Conservation (phyloP, 37 sponge, comb jelly and placozoan species). For the Geodia barretti region DNA sequence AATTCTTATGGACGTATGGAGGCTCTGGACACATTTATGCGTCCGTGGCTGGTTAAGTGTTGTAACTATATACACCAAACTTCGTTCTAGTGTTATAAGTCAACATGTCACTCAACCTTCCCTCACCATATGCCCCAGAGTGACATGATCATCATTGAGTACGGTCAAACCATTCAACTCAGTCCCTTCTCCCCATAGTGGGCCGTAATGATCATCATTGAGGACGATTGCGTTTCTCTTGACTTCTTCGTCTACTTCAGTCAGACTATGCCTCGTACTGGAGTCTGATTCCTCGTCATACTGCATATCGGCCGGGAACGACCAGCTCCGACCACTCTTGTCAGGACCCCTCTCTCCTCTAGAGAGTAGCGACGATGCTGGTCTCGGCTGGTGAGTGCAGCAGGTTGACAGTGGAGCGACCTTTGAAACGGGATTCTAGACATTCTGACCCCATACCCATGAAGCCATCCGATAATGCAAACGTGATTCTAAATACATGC, state of each 20-base stretch:
- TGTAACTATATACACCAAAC: no score
- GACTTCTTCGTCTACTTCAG: slow-evolving; percentile 96
- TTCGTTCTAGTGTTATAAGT: not conserved
- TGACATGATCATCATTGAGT: slow-evolving; percentile 80
- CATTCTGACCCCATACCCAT: no score
- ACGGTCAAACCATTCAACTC: slow-evolving; percentile 88
- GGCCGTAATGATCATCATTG: slow-evolving; percentile 81
- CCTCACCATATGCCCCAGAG: slow-evolving; percentile 42
- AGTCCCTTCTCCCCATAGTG: slow-evolving; percentile 28
- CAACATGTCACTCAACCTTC: not conserved
- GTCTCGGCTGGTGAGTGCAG: slow-evolving; percentile 95
- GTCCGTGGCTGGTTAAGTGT: no score
- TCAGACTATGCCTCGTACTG: slow-evolving; percentile 76
- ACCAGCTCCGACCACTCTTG: slow-evolving; percentile 87
- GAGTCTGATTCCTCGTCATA: slow-evolving; percentile 73
- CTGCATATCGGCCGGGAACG: slow-evolving; percentile 97
- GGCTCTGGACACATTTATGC: no score
- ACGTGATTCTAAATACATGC: no score
- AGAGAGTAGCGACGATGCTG: slow-evolving; percentile 96
- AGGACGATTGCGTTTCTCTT: slow-evolving; percentile 84
- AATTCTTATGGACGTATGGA: not conserved
- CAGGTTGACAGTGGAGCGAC: no score
- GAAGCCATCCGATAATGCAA: no score
- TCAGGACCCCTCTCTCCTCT: slow-evolving; percentile 77
- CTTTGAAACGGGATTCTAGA: no score